These are phyloP conservation scores for Desmodus rotundus DNA, from an alignment of 2,113 vertebrate species.

Conservation along the genomic window DNA sequence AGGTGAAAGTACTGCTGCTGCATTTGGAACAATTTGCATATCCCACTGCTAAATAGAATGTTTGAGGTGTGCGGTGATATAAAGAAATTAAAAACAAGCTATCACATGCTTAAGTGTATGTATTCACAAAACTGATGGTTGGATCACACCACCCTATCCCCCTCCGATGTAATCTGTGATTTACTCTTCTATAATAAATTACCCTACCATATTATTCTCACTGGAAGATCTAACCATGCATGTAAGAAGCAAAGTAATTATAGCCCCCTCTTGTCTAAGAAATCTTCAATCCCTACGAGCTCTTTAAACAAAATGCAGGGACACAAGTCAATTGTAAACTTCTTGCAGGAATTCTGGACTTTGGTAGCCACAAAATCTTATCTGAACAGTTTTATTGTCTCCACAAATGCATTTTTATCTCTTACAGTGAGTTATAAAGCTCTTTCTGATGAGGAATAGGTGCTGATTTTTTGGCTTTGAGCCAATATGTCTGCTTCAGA, in stretches of 20 bases:
- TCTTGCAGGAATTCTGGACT: conserved; percentile 36
- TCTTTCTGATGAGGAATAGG: not conserved
- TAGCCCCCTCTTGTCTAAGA: conserved; percentile 68
- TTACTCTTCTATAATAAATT: conserved; percentile 78
- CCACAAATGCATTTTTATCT: conserved; percentile 24
- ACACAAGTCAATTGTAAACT: conserved; percentile 18
- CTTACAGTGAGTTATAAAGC: not conserved
- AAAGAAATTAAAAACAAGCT: conserved; percentile 81
- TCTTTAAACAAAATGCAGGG: conserved; percentile 25
- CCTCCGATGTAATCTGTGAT: conserved; percentile 63
- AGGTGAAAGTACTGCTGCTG: conserved; percentile 77
- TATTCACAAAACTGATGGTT: conserved; percentile 68
- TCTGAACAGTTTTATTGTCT: not conserved
- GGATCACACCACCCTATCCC: conserved; percentile 16
- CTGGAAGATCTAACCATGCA: conserved; percentile 71
- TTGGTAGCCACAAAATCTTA: conserved; percentile 8
- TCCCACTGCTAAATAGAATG: conserved; percentile 77
- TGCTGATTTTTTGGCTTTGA: conserved; percentile 8
- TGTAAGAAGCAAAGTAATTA: conserved; percentile 74
- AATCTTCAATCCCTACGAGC: conserved; percentile 43
- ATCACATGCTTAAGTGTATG: conserved; percentile 69
- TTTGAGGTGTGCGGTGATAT: conserved; percentile 75
- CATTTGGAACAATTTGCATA: conserved; percentile 80
- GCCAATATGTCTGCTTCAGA: conserved; percentile 1
- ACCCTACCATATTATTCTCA: conserved; percentile 69